Conservation (phyloP, 2,888 invertebrate genomes). For the Synergus itoensis region DNA sequence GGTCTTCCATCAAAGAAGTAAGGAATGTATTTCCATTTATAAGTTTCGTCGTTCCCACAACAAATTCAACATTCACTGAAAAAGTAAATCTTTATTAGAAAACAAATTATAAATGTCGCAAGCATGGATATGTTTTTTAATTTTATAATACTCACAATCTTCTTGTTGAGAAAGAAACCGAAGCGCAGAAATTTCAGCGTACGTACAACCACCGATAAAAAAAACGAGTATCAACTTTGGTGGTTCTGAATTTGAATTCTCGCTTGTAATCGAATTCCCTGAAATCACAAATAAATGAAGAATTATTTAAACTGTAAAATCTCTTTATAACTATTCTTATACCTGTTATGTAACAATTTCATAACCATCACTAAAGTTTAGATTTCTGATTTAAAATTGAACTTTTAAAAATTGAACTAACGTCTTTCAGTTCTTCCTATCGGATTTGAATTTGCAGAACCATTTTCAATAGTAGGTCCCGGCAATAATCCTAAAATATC, state of each 20-base stretch:
- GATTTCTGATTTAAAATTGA: too few relatives aligned
- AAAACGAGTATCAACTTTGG: slow-evolving; percentile 92
- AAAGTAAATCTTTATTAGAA: slow-evolving; percentile 54
- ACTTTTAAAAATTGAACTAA: slow-evolving; percentile 39
- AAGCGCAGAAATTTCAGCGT: slow-evolving; percentile 92
- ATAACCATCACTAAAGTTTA: background rate
- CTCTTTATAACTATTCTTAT: background rate
- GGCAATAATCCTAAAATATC: slow-evolving; percentile 91
- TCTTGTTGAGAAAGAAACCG: slow-evolving; percentile 87
- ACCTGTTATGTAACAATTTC: background rate
- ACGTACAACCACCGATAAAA: slow-evolving; percentile 98
- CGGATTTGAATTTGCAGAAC: slow-evolving; percentile 54
- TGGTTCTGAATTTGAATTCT: slow-evolving; percentile 78
- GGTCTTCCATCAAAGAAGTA: slow-evolving; percentile 84
- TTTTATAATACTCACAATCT: slow-evolving; percentile 78
- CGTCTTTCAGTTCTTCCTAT: slow-evolving; percentile 60
- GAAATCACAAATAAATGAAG: slow-evolving; percentile 69
- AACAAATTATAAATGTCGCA: background rate
- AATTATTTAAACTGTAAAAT: background rate
- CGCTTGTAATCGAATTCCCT: slow-evolving; percentile 78
- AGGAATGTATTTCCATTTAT: slow-evolving; percentile 94
- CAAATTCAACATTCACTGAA: slow-evolving; percentile 89
- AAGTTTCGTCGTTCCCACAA: slow-evolving; percentile 94
- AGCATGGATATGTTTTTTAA: background rate
- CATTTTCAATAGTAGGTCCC: slow-evolving; percentile 82